Base-by-base conservation (phyloP, 2,797 vertebrate species). In the Oryzias sinensis region DNA sequence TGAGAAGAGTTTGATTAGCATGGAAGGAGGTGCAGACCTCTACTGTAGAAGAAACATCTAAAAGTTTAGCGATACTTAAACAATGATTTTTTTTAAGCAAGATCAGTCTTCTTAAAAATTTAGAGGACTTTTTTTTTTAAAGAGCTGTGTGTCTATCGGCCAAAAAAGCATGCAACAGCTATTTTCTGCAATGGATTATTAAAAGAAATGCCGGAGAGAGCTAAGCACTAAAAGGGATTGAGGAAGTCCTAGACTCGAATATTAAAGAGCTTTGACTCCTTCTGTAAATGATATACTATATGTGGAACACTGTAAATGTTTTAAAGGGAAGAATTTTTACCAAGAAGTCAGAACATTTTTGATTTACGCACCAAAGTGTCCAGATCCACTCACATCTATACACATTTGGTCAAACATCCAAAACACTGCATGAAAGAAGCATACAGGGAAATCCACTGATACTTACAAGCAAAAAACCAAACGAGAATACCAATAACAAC, bases 391-490 rank as follows among this genome's bases (percentile, higher is more conserved):
- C 27, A 17, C 43, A 46, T 52, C 52, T 57, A 11, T 15, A n/a
- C 37, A 18, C 43, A 51, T 55, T 14, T 22, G 49, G 2, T 20
- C 29, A 66, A 58, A 65, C 2, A 47, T 42, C n/a, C 45, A 18
- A 64, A 55, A 45, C 7, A 5, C 16, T 16, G 1, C 2, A 37
- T 0, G 11, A 48, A 49, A 16, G 3, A 40, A 22, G 6, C 52
- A 29, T 13, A 2, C 16, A 5, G 22, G 43, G 53, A 42, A 50
- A 37, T 8, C 1, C 41, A 41, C 33, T 7, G 18, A 6, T 56
- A 81, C 87, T 74, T 74, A 93, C 92, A 87, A 63, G 82, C 53
- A 77, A 92, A 93, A 18, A 82, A 60, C 91, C 89, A 92, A 49
- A 92, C 60, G 15, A 93, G 90, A 53, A 93, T 52, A 0, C 81